Evolutionary conservation across 2,888 invertebrate species (phyloP).

Genomic region (Mamestra brassicae): DNA sequence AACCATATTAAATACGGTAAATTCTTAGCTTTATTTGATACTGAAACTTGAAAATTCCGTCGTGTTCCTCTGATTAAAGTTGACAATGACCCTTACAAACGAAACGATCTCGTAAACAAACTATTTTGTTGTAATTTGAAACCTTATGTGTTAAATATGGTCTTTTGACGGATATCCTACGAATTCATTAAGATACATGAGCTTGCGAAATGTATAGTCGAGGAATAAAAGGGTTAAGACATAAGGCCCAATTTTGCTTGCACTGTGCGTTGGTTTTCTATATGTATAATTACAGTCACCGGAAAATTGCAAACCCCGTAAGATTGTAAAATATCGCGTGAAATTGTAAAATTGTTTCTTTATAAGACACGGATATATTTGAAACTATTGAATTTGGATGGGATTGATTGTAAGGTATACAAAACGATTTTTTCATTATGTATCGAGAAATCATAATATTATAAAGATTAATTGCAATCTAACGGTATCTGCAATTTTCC

Average conservation of each 20-base stretch:
- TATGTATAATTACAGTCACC: no score
- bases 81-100: not conserved
- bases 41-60: not conserved
- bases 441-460: no score
- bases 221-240: not conserved
- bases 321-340: no score
- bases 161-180: not conserved
- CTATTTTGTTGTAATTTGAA: conserved; percentile 16
- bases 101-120: conserved; percentile 29
- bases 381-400: no score
- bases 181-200: conserved; percentile 19
- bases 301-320: no score
- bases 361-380: no score
- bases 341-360: no score
- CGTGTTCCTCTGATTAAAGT: conserved; percentile 17
- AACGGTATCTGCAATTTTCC: no score
- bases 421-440: no score
- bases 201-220: not conserved
- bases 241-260: not conserved
- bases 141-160: conserved; percentile 17
- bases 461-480: no score
- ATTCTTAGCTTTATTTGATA: not conserved
- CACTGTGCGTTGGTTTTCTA: not conserved
- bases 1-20: not conserved
- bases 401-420: no score